These are phyloP conservation scores for Tenthredo livida DNA, from an alignment of 2,888 invertebrate species.

Conservation along the genomic window DNA sequence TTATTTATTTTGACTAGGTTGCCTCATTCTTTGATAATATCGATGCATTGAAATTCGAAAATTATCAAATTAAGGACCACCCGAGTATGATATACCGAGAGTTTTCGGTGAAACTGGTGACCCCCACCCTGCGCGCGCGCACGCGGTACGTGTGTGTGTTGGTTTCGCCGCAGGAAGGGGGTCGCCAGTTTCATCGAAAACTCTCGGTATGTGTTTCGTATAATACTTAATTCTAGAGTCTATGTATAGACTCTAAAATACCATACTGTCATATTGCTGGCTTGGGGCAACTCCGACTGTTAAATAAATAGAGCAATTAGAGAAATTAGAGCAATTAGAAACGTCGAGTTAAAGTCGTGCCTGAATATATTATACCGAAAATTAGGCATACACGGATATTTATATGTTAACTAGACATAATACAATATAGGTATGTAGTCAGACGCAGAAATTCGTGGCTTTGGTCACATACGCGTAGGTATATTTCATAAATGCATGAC, in stretches of 20 bases:
- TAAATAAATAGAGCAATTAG: constrained; percentile 42
- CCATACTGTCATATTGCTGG: constrained; percentile 8
- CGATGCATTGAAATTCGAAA: too few relatives aligned
- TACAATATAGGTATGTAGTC: not conserved
- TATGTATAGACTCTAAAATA: not conserved
- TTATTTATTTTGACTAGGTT: too few relatives aligned
- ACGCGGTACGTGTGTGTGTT: too few relatives aligned
- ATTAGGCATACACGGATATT: not conserved
- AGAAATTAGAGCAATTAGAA: constrained; percentile 43
- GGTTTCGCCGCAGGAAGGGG: too few relatives aligned
- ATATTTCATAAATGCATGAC: not conserved
- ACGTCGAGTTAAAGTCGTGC: constrained; percentile 25
- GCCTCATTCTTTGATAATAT: too few relatives aligned
- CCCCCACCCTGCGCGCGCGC: too few relatives aligned
- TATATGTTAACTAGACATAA: not conserved
- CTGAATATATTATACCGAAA: not conserved
- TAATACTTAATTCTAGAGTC: not conserved
- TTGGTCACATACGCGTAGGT: not conserved
- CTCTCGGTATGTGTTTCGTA: not conserved
- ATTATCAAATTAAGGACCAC: too few relatives aligned
- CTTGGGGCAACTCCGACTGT: not conserved
- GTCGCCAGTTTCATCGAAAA: too few relatives aligned
- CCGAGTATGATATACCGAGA: not conserved
- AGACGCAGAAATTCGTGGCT: not conserved
- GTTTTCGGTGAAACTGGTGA: too few relatives aligned